These are phyloP conservation scores for Bambusicola thoracicus DNA, from an alignment of 2,113 vertebrate species.

Conservation along the genomic window DNA sequence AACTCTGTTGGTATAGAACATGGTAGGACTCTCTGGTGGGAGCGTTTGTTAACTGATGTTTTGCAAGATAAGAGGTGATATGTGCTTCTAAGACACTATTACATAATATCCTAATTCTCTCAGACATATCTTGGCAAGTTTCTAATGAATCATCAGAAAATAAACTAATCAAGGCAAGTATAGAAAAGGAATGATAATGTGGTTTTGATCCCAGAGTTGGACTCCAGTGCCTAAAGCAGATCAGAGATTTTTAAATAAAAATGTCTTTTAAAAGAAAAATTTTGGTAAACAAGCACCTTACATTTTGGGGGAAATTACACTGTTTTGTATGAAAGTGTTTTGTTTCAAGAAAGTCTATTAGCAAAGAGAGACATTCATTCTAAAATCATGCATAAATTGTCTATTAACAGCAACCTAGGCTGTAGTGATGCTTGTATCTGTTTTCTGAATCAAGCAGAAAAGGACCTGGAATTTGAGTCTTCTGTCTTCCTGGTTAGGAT, in stretches of 20 bases:
- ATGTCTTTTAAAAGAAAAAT: background rate
- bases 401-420: background rate
- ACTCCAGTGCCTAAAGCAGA: background rate
- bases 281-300: rapidly evolving
- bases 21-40: background rate
- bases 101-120: background rate
- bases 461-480: background rate
- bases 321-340: background rate
- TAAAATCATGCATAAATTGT: background rate
- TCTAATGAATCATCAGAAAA: background rate
- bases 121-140: background rate
- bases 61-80: background rate
- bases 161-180: background rate
- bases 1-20: background rate
- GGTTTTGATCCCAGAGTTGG: background rate
- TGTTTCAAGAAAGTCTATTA: background rate
- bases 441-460: background rate
- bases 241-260: background rate
- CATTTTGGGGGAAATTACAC: background rate
- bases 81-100: background rate
- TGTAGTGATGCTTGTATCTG: rapidly evolving
- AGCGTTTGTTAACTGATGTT: background rate
- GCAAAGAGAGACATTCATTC: background rate
- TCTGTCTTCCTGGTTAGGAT: background rate
- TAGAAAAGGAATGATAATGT: background rate